Evolutionary conservation across 1,140 invertebrate genomes (phyloP).

Genomic region (Pseudomyrmex pallidus): DNA sequence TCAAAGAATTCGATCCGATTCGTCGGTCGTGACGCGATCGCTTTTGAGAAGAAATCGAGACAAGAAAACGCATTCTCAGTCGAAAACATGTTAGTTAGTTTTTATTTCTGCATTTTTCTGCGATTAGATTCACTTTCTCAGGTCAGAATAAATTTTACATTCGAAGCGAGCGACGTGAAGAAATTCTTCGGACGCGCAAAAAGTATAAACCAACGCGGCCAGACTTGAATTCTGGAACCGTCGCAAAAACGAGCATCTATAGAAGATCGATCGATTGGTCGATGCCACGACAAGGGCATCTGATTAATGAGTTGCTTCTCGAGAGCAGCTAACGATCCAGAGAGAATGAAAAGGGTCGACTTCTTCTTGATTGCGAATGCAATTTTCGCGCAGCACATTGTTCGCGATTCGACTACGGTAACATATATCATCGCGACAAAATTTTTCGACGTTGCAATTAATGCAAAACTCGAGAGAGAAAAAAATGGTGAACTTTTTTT

Average conservation of each 20-base stretch:
- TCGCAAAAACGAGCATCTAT: slow-evolving; percentile 21
- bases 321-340: slow-evolving; percentile 40
- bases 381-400: slow-evolving; percentile 36
- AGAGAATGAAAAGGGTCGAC: slow-evolving; percentile 49
- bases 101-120: background rate
- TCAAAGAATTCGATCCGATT: slow-evolving; percentile 64
- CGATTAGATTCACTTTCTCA: background rate
- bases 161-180: background rate
- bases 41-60: slow-evolving; percentile 22
- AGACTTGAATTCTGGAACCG: slow-evolving; percentile 5
- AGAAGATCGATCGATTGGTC: slow-evolving; percentile 14
- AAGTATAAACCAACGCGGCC: slow-evolving; percentile 19
- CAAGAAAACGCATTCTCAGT: background rate
- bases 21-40: slow-evolving; percentile 70
- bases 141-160: background rate
- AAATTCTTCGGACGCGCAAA: slow-evolving; percentile 13
- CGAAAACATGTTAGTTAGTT: background rate
- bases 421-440: background rate
- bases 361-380: slow-evolving; percentile 29
- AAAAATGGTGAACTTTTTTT: background rate
- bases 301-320: slow-evolving; percentile 47
- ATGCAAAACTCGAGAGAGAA: background rate
- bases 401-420: background rate
- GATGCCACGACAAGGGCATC: slow-evolving; percentile 23
- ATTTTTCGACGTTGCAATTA: background rate